These are phyloP conservation scores for Elegia similella DNA, from an alignment of 2,888 invertebrate genomes.

Conservation along the genomic window DNA sequence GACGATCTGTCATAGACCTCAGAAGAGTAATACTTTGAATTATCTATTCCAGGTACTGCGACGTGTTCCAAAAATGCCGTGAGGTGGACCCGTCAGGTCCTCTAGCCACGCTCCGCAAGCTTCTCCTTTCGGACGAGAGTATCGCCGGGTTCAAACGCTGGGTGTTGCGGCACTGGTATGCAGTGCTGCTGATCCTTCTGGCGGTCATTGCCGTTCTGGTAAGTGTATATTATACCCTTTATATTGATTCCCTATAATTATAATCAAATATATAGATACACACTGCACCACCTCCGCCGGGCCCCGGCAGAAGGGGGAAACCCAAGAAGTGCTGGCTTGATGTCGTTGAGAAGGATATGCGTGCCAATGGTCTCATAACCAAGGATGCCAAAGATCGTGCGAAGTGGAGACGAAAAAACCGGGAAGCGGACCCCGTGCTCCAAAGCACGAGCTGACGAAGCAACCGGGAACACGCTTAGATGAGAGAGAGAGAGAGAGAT, in stretches of 20 bases:
- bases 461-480: too few relatives aligned
- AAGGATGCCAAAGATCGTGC: not conserved
- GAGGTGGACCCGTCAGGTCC: slow-evolving; percentile 97
- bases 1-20: not conserved
- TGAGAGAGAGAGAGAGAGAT: too few relatives aligned
- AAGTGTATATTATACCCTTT: slow-evolving; percentile 57
- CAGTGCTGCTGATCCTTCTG: slow-evolving; percentile 88
- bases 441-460: too few relatives aligned
- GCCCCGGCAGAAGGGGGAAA: too few relatives aligned
- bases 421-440: too few relatives aligned
- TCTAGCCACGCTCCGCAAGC: slow-evolving; percentile 91
- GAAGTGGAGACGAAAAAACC: too few relatives aligned
- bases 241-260: too few relatives aligned
- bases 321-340: too few relatives aligned
- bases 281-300: too few relatives aligned
- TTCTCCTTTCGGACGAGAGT: slow-evolving; percentile 93
- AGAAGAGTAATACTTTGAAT: not conserved
- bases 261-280: too few relatives aligned
- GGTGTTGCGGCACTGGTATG: slow-evolving; percentile 95
- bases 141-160: slow-evolving; percentile 93
- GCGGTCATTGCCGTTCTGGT: slow-evolving; percentile 91
- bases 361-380: too few relatives aligned
- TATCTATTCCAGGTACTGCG: slow-evolving; percentile 78
- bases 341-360: too few relatives aligned
- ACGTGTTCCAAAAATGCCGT: slow-evolving; percentile 88